Evolutionary conservation across 35 echinoderm and acorn worm genomes (phyloP).

Genomic region (Apostichopus californicus): DNA sequence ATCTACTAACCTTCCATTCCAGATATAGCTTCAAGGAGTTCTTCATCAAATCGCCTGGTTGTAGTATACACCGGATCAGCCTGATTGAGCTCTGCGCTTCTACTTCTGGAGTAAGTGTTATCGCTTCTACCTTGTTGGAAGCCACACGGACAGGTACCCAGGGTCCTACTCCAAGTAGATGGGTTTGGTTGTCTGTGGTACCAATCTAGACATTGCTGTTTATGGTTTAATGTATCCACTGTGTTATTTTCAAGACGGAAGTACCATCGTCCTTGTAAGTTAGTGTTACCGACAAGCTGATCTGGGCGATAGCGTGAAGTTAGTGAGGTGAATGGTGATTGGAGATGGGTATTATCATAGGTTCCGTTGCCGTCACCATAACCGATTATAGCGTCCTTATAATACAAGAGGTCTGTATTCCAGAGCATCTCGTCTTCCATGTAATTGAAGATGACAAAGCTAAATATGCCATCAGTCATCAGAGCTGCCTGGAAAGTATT

Average conservation of each 20-base stretch:
- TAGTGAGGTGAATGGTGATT: constrained; percentile 11
- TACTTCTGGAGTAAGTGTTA: constrained; percentile 40
- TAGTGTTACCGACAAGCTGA: constrained; percentile 55
- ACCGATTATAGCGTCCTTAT: constrained; percentile 68
- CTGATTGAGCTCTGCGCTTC: neutral
- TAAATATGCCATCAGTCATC: constrained; percentile 56
- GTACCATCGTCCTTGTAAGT: constrained; percentile 55
- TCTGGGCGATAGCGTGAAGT: constrained; percentile 56
- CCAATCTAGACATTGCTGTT: constrained; percentile 56
- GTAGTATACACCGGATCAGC: neutral
- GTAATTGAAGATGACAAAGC: constrained; percentile 69
- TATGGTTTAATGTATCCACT: constrained; percentile 35
- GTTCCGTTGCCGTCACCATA: constrained; percentile 47
- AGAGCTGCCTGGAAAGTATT: constrained; percentile 74
- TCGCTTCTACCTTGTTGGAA: constrained; percentile 62
- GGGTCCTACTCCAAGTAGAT: constrained; percentile 31
- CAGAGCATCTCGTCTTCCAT: constrained; percentile 61
- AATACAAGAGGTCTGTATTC: constrained; percentile 18
- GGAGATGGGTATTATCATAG: constrained; percentile 29
- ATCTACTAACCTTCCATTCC: constrained; percentile 26
- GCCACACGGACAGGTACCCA: constrained; percentile 54
- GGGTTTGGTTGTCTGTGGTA: constrained; percentile 45
- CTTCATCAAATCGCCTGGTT: constrained; percentile 22
- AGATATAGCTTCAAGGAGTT: constrained; percentile 18
- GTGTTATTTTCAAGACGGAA: constrained; percentile 67